Evolutionary conservation across 2,113 vertebrate genomes (phyloP), one percentile per base, ranked within the genome.

Genomic region (Cacatua alba): DNA sequence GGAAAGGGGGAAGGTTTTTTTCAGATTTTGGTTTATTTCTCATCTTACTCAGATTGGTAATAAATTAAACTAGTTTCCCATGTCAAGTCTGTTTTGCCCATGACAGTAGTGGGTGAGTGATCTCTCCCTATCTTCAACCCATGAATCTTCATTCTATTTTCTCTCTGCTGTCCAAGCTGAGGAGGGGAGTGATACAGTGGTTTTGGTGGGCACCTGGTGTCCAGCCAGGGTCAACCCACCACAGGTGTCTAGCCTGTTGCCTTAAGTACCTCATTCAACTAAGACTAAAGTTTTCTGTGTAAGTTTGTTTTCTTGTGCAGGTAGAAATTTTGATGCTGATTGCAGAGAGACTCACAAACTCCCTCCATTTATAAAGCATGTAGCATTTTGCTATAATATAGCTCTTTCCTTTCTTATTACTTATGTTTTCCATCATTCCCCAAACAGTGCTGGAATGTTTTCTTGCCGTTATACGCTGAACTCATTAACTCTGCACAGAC

Each of bases 361-460:
- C 94, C 81, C 60, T 94, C 93, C 77, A 33, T 69, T 24, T 59
- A 35, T 35, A 35, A 59, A 59, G 21, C 57, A 35, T 59, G 24
- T 7, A 15, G 89, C 7, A 7, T 35, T 75, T 82, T 78, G 64
- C 89, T 93, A 24, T 46, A 65, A 82, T 37, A 76, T 65, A 87
- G 84, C 46, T 88, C 92, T 95, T 91, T 70, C 84, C 68, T 90
- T 92, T 70, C 74, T 28, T 37, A 51, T 90, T 77, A 49, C 76
- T 91, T 85, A 43, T 48, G 76, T 89, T 79, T 92, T 92, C 94
- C 71, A 88, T 96, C 92, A 82, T 95, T 94, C 84, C 90, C 51
- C 92, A 92, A 91, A 94, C 80, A 82, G 88, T 82, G 62, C 60
- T 90, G 88, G 81, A 55, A 76, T 89, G 81, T 91, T 89, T 94